Evolutionary conservation across 2,888 invertebrate genomes (phyloP).

Genomic region (Palloptera scutellata): DNA sequence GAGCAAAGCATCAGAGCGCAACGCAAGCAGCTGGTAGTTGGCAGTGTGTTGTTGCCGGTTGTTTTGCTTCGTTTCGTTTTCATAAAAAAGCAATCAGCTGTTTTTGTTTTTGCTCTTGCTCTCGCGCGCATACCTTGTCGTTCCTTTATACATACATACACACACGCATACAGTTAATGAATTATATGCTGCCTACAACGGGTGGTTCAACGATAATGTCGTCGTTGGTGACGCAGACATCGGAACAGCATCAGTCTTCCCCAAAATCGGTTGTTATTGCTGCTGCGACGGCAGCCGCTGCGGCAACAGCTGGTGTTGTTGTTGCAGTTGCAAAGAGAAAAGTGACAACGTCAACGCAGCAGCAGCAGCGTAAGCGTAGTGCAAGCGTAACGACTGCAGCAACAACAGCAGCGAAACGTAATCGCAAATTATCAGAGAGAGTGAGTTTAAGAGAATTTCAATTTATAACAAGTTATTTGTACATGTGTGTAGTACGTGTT

Average conservation of each 20-base stretch:
- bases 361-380: constrained; percentile 6
- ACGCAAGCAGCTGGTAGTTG: no score
- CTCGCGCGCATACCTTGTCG: no score
- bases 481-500: background rate
- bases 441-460: constrained; percentile 26
- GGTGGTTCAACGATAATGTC: constrained; percentile 18
- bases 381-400: constrained; percentile 5
- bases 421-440: constrained; percentile 37
- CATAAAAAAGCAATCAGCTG: no score
- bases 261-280: constrained; percentile 21
- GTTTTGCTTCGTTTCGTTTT: no score
- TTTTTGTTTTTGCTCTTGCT: no score
- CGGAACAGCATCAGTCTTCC: constrained; percentile 11
- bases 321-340: background rate
- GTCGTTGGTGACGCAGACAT: constrained; percentile 20
- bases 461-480: background rate
- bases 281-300: constrained; percentile 20
- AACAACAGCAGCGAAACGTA: constrained; percentile 36
- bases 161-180: no score
- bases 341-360: constrained; percentile 22
- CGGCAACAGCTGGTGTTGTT: constrained; percentile 14
- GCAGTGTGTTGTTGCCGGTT: no score
- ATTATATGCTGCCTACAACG: constrained; percentile 16
- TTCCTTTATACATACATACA: no score
- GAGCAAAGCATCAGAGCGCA: background rate